phyloP scores from a whole-genome alignment of 1,140 invertebrate genomes.

The Leptonema lineaticorne region DNA sequence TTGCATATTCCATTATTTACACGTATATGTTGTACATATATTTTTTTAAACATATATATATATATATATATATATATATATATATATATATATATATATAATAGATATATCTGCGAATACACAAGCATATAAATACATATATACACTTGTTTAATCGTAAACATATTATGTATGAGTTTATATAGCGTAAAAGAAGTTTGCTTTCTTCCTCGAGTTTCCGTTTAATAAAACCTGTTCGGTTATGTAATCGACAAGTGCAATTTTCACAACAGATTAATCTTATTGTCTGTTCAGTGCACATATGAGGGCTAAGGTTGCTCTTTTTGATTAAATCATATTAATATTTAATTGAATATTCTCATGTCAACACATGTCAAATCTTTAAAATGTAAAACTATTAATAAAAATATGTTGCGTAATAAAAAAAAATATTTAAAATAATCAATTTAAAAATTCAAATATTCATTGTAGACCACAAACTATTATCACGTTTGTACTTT shows the following conservation, averaged over 20 bases:
- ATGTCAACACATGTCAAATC: neutral
- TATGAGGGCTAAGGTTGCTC: too few relatives aligned
- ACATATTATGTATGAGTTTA: too few relatives aligned
- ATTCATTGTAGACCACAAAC: neutral
- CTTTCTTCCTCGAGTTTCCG: conserved; percentile 19
- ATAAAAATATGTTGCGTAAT: too few relatives aligned
- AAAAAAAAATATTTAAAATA: too few relatives aligned
- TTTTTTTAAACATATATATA: too few relatives aligned
- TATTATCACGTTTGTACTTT: neutral
- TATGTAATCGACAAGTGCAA: neutral
- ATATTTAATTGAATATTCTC: neutral
- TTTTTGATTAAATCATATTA: neutral
- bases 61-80: too few relatives aligned
- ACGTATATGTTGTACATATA: too few relatives aligned
- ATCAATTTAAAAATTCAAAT: too few relatives aligned
- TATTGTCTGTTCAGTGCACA: too few relatives aligned
- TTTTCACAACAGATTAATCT: neutral
- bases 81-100: too few relatives aligned
- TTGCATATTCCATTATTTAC: too few relatives aligned
- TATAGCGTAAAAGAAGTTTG: neutral
- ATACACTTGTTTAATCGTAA: neutral
- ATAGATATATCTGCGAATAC: neutral
- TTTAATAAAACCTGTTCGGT: neutral
- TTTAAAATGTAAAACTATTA: too few relatives aligned
- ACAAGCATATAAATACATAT: neutral